Conservation (phyloP, 2,888 invertebrate species). For the Agelastica alni region DNA sequence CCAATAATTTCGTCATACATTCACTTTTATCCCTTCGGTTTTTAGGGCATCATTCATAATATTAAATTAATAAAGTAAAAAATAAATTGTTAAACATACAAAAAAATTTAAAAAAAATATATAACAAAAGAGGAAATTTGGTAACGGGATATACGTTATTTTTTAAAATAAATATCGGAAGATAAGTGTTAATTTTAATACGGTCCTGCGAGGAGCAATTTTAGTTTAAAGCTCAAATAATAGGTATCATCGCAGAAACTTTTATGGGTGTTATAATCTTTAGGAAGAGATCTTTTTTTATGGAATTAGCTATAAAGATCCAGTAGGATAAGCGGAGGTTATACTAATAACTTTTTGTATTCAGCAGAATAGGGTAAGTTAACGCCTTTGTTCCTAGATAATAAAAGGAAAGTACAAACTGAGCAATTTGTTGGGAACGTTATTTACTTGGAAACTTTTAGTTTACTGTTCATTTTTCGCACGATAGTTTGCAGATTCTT, state of each 20-base stretch:
- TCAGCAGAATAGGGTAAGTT: background rate
- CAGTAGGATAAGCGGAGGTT: background rate
- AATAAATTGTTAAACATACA: too few species aligned
- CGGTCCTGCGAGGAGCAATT: too few species aligned
- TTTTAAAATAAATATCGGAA: too few species aligned
- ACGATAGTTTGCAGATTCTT: too few species aligned
- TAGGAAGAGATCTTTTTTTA: background rate
- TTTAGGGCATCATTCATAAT: too few species aligned
- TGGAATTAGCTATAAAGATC: slow-evolving; percentile 2
- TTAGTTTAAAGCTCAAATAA: slow-evolving; percentile 1
- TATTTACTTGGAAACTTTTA: background rate
- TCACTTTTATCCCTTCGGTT: too few species aligned
- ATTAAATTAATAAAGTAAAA: too few species aligned
- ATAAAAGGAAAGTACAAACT: background rate
- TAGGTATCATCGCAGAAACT: slow-evolving; percentile 3
- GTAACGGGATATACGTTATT: too few species aligned
- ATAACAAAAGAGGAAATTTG: too few species aligned
- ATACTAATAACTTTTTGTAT: background rate
- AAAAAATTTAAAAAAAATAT: too few species aligned
- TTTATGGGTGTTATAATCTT: slow-evolving; percentile 3
- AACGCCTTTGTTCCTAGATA: background rate
- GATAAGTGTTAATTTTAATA: too few species aligned
- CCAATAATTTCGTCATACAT: too few species aligned
- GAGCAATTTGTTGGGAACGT: background rate
- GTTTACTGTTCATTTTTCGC: background rate